Conservation (phyloP, 2,888 invertebrate species). For the Oxycera nigricornis region DNA sequence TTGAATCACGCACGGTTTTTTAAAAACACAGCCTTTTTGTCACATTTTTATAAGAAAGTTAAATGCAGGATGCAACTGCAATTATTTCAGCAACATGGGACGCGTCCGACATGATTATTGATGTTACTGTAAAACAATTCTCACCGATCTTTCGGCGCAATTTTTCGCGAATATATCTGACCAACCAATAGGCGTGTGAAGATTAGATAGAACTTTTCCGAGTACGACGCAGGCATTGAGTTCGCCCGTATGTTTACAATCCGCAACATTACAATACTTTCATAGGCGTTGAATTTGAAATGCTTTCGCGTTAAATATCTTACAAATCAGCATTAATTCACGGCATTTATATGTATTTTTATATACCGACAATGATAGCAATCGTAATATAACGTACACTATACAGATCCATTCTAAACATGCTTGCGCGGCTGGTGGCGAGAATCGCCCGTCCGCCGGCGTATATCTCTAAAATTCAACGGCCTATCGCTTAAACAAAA, state of each 20-base stretch:
- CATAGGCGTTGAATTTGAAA: slow-evolving; percentile 22
- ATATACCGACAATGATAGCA: neutral
- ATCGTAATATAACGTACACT: neutral
- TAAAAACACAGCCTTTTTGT: no score
- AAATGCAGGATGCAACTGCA: no score
- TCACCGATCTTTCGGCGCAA: no score
- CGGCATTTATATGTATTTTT: no score
- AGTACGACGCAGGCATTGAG: slow-evolving; percentile 1
- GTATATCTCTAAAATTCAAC: slow-evolving; percentile 11
- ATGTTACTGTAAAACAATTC: no score
- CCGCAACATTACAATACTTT: slow-evolving; percentile 9
- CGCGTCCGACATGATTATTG: no score
- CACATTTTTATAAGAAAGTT: no score
- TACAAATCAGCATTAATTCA: slow-evolving; percentile 2
- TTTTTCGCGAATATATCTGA: no score
- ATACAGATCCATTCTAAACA: slow-evolving; percentile 9
- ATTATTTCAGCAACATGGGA: no score
- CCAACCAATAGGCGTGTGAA: no score
- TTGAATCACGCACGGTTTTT: no score
- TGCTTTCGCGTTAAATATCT: slow-evolving; percentile 12
- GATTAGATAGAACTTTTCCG: no score
- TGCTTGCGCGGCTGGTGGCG: slow-evolving; percentile 5
- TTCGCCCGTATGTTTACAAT: neutral
- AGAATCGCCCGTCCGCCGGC: neutral
- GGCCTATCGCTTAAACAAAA: neutral